phyloP scores from a whole-genome alignment of 2,888 invertebrate genomes.

The Philaethria dido region DNA sequence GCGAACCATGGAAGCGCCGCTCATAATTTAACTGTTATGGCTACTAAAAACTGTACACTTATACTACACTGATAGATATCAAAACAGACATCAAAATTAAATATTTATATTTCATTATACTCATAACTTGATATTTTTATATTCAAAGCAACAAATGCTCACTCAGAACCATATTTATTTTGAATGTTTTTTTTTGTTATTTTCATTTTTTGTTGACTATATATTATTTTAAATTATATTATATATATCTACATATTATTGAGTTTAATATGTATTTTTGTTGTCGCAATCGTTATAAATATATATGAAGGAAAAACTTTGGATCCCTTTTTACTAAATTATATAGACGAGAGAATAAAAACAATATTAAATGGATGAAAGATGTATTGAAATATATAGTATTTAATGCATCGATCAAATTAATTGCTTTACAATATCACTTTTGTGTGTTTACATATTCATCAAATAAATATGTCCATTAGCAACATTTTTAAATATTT shows the following conservation, averaged over 20 bases:
- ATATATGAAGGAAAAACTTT: too few relatives aligned
- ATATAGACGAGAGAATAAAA: too few relatives aligned
- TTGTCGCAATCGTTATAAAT: too few relatives aligned
- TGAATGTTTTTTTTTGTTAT: background rate
- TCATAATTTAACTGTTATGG: slow-evolving; percentile 69
- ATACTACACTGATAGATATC: slow-evolving; percentile 71
- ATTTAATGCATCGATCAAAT: background rate
- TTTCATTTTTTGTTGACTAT: background rate
- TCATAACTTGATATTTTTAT: slow-evolving; percentile 29
- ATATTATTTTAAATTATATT: background rate
- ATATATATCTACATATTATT: background rate
- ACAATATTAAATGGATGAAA: too few relatives aligned
- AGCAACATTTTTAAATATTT: background rate
- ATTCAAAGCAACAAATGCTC: slow-evolving; percentile 9
- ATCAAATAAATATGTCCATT: background rate
- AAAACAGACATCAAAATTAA: slow-evolving; percentile 62
- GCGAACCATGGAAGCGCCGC: slow-evolving; percentile 52
- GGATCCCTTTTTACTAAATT: too few relatives aligned
- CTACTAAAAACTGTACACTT: slow-evolving; percentile 71
- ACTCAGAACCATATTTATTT: background rate
- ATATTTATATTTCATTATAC: slow-evolving; percentile 60
- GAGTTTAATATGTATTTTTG: too few relatives aligned
- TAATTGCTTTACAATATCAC: too few relatives aligned
- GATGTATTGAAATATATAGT: background rate
- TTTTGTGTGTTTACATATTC: too few relatives aligned